Conservation (phyloP, 2,797 vertebrate genomes). For the Lemur catta region DNA sequence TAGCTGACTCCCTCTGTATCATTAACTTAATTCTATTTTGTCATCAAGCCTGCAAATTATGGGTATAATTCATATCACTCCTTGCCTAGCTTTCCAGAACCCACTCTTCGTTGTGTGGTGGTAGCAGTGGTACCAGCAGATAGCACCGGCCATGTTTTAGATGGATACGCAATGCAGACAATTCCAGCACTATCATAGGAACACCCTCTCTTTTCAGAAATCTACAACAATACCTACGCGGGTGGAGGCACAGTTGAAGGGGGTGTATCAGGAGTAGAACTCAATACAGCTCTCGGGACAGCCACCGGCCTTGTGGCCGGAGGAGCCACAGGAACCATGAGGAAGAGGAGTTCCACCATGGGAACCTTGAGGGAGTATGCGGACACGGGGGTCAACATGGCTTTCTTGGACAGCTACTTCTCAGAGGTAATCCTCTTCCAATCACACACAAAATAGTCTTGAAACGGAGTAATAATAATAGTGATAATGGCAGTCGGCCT, state of each 20-base stretch:
- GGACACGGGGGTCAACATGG: conserved; percentile 84
- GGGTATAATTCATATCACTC: fast-evolving
- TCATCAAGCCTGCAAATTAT: neutral
- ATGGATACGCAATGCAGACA: neutral
- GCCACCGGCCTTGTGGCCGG: conserved; percentile 8
- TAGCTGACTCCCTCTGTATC: neutral
- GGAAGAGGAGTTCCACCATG: conserved; percentile 80
- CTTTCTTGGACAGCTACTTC: conserved; percentile 88
- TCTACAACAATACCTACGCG: conserved; percentile 84
- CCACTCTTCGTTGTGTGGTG: too few species aligned
- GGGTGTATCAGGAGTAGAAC: conserved; percentile 78
- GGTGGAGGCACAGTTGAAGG: conserved; percentile 81
- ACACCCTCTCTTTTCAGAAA: conserved; percentile 79
- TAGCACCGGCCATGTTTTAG: neutral
- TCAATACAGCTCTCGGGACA: conserved; percentile 65
- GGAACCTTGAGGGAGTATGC: conserved; percentile 83
- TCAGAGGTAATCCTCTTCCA: conserved; percentile 83
- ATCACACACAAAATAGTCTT: neutral
- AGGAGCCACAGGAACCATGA: conserved; percentile 74
- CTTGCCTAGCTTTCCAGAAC: neutral
- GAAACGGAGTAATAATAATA: neutral
- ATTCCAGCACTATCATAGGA: neutral
- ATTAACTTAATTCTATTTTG: neutral
- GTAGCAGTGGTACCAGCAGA: neutral
- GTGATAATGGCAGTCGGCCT: neutral